Evolutionary conservation across 2,888 invertebrate genomes (phyloP).

Genomic region (Parapristionchus giblindavisi): DNA sequence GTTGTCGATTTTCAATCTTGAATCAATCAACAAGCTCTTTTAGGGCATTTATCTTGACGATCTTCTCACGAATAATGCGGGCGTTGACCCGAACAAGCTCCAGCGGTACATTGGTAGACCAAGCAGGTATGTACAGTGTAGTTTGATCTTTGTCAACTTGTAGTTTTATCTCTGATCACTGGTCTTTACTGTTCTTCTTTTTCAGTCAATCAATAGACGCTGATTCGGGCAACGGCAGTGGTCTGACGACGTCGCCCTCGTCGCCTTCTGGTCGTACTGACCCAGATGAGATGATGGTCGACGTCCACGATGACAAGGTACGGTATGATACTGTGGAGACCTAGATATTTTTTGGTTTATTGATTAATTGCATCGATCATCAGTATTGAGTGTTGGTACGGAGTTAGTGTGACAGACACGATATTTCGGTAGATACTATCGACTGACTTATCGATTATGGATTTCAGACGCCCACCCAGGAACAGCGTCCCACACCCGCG

Average conservation of each 20-base stretch:
- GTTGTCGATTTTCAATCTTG: not conserved
- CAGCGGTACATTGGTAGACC: conserved; percentile 64
- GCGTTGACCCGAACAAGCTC: conserved; percentile 59
- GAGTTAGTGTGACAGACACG: not conserved
- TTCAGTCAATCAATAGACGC: conserved; percentile 36
- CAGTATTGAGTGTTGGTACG: not conserved
- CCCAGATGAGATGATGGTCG: conserved; percentile 39
- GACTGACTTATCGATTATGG: not conserved
- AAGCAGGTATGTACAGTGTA: conserved; percentile 42
- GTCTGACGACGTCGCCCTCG: conserved; percentile 45
- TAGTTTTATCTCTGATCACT: not conserved
- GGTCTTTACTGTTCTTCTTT: too few relatives aligned
- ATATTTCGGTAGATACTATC: not conserved
- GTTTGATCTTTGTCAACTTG: too few relatives aligned
- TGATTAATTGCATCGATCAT: not conserved
- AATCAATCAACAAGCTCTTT: conserved; percentile 4
- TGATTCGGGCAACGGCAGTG: conserved; percentile 56
- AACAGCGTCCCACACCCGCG: too few relatives aligned
- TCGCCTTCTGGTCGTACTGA: conserved; percentile 48
- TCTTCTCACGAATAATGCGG: conserved; percentile 45
- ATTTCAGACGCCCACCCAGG: conserved; percentile 46
- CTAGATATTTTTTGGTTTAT: not conserved
- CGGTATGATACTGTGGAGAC: too few relatives aligned
- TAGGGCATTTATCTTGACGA: conserved; percentile 62
- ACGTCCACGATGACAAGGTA: conserved; percentile 39